Evolutionary conservation across 2,113 vertebrate genomes (phyloP), one percentile per base, ranked within the genome.

Genomic region (Paraplagusia blochii): DNA sequence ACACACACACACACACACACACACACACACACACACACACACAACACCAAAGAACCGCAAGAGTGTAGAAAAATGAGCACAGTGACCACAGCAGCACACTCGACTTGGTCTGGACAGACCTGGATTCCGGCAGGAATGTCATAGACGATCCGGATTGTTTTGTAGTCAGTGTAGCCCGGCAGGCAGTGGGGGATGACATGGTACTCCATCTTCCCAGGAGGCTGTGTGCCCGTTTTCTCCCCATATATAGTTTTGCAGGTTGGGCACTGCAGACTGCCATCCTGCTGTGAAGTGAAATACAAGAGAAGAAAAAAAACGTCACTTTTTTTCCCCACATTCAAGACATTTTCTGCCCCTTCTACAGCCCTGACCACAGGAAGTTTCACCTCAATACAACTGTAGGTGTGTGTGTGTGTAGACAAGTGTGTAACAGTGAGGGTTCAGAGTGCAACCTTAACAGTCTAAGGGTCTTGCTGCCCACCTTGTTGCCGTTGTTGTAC

Each of bases 191-290:
- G 96, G 74, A 98, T 98, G 72, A 98, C 87, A 22, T 98, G 95
- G 55, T 96, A 98, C 59, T 97, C 94, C 96, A 98, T 98, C 87
- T 98, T 98, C 92, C 96, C 96, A 0, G 96, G 96, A 0, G 96
- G 95, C 88, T 98, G 96, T 0, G 94, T 97, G 47, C 96, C 96
- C 0, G 96, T 98, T 88, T 98, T 98, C 89, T 97, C 95, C 47
- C 96, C 96, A 0, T 98, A 98, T 76, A 98, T 98, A 71, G 95
- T 93, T 86, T 98, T 98, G 63, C 96, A 98, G 18, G 96, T 98
- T 15, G 96, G 95, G 54, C 96, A 98, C 80, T 98, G 96, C 78
- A 98, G 90, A 73, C 96, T 98, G 58, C 96, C 96, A 0, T 98
- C 96, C 96, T 98, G 81, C 9, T 4, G 53, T 22, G 5, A 19